Evolutionary conservation across 2,113 vertebrate genomes (phyloP).

Genomic region (Bothrops jararaca): DNA sequence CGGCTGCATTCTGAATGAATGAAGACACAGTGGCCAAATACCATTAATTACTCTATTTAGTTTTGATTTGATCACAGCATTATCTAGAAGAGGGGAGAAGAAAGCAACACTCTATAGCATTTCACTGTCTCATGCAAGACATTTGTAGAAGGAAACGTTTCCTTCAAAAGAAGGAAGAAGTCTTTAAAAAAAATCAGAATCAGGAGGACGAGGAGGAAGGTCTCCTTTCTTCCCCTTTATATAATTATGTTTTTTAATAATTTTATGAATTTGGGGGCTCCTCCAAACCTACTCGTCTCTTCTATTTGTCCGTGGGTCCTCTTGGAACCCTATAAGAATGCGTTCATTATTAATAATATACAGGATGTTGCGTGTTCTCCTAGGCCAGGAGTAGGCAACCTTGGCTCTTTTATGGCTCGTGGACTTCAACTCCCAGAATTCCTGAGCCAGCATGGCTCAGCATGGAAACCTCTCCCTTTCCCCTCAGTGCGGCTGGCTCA

Average conservation of each 20-base stretch:
- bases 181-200: not conserved
- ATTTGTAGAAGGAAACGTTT: not conserved
- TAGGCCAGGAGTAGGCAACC: too few species aligned
- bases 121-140: not conserved
- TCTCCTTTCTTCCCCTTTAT: not conserved
- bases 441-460: too few species aligned
- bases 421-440: too few species aligned
- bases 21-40: not conserved
- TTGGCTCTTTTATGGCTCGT: too few species aligned
- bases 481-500: too few species aligned
- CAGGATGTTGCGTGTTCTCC: constrained; percentile 1
- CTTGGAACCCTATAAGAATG: too few species aligned
- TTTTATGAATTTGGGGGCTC: not conserved
- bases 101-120: not conserved
- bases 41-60: not conserved
- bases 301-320: not conserved
- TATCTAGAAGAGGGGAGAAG: not conserved
- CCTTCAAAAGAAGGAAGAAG: too few species aligned
- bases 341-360: not conserved
- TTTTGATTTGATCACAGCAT: not conserved
- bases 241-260: not conserved
- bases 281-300: not conserved
- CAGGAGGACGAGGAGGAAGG: too few species aligned
- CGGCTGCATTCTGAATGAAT: too few species aligned
- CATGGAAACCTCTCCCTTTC: too few species aligned